These are phyloP conservation scores for Ciconia nigra DNA, from an alignment of 2,797 vertebrate species.

Conservation along the genomic window DNA sequence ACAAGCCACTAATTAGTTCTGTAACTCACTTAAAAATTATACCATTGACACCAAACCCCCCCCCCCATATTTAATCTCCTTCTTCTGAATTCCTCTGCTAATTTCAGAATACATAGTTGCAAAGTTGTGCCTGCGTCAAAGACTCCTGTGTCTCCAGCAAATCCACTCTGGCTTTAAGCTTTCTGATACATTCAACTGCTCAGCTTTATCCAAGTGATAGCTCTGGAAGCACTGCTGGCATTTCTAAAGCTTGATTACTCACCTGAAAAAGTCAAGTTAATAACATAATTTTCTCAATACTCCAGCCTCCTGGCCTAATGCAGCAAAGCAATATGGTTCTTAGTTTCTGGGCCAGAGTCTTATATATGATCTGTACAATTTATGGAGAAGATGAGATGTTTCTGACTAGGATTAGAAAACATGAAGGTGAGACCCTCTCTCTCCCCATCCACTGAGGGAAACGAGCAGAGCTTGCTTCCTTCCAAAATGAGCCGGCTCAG, in stretches of 20 bases:
- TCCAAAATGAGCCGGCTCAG: background rate
- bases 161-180: background rate
- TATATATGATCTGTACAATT: background rate
- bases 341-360: background rate
- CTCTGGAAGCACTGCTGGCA: background rate
- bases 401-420: background rate
- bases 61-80: background rate
- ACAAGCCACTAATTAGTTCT: constrained; percentile 55
- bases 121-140: background rate
- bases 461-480: background rate
- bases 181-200: background rate
- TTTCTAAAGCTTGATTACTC: background rate
- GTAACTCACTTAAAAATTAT: constrained; percentile 41
- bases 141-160: background rate
- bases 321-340: background rate
- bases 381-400: background rate
- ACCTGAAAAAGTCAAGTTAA: background rate
- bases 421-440: background rate
- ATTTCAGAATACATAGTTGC: background rate
- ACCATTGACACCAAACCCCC: background rate
- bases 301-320: background rate
- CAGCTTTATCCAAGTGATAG: background rate
- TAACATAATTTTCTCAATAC: background rate
- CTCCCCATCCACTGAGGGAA: background rate
- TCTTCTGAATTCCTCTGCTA: background rate